Evolutionary conservation across 2,113 vertebrate species (phyloP).

Genomic region (Eublepharis macularius): DNA sequence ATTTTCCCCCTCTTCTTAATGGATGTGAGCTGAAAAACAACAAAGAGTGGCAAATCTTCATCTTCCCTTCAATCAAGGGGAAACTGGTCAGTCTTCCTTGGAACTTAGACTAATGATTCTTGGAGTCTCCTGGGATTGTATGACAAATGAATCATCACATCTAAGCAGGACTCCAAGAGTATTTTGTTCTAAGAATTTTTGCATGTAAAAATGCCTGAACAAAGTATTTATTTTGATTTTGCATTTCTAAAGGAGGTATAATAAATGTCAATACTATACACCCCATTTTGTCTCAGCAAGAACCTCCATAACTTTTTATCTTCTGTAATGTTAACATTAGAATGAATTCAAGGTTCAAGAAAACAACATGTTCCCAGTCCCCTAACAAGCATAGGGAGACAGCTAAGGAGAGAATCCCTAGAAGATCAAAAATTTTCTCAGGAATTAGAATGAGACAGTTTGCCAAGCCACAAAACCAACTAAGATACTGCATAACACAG

Average conservation of each 20-base stretch:
- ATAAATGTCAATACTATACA: background rate
- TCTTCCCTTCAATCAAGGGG: background rate
- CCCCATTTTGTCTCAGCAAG: background rate
- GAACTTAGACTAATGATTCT: background rate
- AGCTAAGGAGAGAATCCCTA: background rate
- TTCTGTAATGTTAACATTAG: background rate
- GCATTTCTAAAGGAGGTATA: background rate
- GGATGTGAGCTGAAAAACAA: background rate
- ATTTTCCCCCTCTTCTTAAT: background rate
- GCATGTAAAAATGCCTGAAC: background rate
- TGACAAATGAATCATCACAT: background rate
- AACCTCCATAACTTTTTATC: background rate
- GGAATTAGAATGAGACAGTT: background rate
- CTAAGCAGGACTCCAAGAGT: background rate
- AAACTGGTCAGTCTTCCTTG: background rate
- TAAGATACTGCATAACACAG: background rate
- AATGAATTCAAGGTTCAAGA: accelerated
- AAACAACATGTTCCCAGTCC: background rate
- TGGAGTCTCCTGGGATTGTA: background rate
- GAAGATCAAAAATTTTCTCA: background rate
- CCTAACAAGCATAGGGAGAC: background rate
- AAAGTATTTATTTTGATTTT: background rate
- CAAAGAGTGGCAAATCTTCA: background rate
- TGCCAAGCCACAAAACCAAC: background rate
- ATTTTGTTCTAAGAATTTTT: background rate